Base-by-base conservation (phyloP, 2,113 vertebrate genomes). In the Rhinoderma darwinii region DNA sequence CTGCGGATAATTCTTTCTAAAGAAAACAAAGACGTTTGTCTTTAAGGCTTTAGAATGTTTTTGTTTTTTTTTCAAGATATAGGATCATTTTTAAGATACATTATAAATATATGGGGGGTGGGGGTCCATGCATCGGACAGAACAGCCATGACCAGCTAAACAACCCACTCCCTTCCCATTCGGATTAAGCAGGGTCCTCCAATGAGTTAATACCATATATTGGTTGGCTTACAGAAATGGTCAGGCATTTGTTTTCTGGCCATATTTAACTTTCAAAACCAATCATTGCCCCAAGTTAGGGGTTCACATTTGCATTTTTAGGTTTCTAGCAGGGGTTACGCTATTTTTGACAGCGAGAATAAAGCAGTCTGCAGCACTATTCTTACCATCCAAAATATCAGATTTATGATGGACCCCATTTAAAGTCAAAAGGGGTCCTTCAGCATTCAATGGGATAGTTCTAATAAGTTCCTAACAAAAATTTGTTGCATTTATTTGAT, bases 1-100 rank as follows among this genome's bases (percentile, higher is more conserved):
- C 81, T 70, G 39, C 17, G 80, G 44, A 41, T 39, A 66, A 18
- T 84, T 27, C 54, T 84, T 84, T 35, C 47, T 50, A 44, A 51
- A 27, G 72, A 72, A 59, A 84, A 37, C 43, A 75, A 25, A 59
- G 50, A 56, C 75, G 27, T n/a, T 32, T 30, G 61, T 41, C 61
- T 32, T n/a, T 3, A 14, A 66, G 37, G 44, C 4, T 10, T 66
- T 25, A 32, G 75, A 12, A 80, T 39, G 9, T 61, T n/a, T n/a
- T 61, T n/a, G 12, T 44, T 27, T 27, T 61, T 25, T 61, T n/a
- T n/a, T n/a, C n/a, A n/a, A 61, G 18, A 56, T 5, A 22, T 22
- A 56, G 56, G 22, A 27, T 27, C 1, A 61, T 63, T 63, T 63
- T 66, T 32, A 66, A 4, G 59, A 27, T 27, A 0, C 12, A 18